Evolutionary conservation across 1,140 invertebrate species (phyloP), one percentile per base, ranked within the genome.

Genomic region (Caenorhabditis tropicalis): DNA sequence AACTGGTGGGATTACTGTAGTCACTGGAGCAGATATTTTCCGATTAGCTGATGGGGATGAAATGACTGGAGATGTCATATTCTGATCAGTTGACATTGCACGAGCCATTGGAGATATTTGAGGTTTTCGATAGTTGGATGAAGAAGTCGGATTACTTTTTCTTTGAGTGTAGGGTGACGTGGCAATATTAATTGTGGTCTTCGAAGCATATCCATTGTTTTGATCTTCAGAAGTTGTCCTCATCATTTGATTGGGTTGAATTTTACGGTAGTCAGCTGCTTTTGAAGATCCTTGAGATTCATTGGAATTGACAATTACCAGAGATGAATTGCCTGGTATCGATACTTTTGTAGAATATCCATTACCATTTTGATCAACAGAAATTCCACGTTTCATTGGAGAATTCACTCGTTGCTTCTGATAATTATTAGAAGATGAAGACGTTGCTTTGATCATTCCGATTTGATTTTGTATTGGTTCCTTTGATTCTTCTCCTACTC

Each of bases 11-110:
- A 31, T 6, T 33, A 31, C 7, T 7, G 58, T 65, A 36, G 31
- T 65, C 65, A 74, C 65, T 43, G 65, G 65, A 43, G 65, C 36
- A 16, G 65, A 74, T 9, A 74, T 74, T 15, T 43, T 74, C 2
- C 65, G 65, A 24, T 74, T 43, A 19, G 29, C n/a, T 2, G 19
- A 15, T 33, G 58, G 58, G 36, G 58, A 65, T n/a, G 31, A 15
- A 24, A n/a, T 10, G 16, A 0, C 12, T 51, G 12, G n/a, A 2
- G 15, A 6, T 10, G 10, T 56, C 21, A n/a, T 27, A 10, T 16
- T n/a, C 49, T 51, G 49, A 51, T 56, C 53, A 15, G 53, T 56
- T 12, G 53, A 56, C 53, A 56, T 27, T 29, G 24, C 53, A 56
- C 33, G 58, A 36, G 58, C 36, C 58, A 65, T 65, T 36, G 58